These are phyloP conservation scores for Drosophila repleta DNA, from an alignment of 1,140 invertebrate genomes.

Conservation along the genomic window DNA sequence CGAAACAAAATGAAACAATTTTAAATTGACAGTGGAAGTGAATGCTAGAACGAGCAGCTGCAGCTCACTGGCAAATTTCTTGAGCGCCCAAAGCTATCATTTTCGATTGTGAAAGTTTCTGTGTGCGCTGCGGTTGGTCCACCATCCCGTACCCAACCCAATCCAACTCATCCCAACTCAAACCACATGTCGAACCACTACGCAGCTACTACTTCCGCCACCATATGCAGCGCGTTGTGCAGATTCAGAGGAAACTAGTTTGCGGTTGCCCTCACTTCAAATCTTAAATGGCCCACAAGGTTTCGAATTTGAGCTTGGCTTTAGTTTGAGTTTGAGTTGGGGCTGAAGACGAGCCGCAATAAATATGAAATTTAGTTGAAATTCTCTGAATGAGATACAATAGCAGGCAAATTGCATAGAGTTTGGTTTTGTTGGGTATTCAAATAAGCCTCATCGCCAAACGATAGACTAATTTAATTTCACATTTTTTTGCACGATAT, in stretches of 20 bases:
- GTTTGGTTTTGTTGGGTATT: constrained; percentile 7
- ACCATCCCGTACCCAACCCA: background rate
- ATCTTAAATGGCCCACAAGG: constrained; percentile 32
- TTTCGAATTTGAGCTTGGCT: constrained; percentile 16
- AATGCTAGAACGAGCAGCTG: constrained; percentile 24
- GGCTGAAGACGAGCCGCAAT: constrained; percentile 43
- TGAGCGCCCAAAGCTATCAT: constrained; percentile 62
- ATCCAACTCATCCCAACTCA: background rate
- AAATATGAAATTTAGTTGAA: constrained; percentile 63
- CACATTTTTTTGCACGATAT: constrained; percentile 8
- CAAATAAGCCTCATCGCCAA: constrained; percentile 12
- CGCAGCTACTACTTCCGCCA: constrained; percentile 17
- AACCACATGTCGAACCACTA: constrained; percentile 16
- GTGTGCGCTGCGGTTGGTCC: constrained; percentile 59
- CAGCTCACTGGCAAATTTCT: constrained; percentile 51
- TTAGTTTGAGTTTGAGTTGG: constrained; percentile 16
- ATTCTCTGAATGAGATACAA: constrained; percentile 45
- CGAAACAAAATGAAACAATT: constrained; percentile 62
- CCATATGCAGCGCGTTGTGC: constrained; percentile 15
- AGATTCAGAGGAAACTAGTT: constrained; percentile 55
- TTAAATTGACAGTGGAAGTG: constrained; percentile 31
- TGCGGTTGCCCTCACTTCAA: constrained; percentile 47
- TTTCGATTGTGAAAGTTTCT: constrained; percentile 77
- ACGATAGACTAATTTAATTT: constrained; percentile 35
- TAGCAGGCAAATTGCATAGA: constrained; percentile 24